Evolutionary conservation across 2,113 vertebrate species (phyloP).

Genomic region (Paramormyrops kingsleyae): DNA sequence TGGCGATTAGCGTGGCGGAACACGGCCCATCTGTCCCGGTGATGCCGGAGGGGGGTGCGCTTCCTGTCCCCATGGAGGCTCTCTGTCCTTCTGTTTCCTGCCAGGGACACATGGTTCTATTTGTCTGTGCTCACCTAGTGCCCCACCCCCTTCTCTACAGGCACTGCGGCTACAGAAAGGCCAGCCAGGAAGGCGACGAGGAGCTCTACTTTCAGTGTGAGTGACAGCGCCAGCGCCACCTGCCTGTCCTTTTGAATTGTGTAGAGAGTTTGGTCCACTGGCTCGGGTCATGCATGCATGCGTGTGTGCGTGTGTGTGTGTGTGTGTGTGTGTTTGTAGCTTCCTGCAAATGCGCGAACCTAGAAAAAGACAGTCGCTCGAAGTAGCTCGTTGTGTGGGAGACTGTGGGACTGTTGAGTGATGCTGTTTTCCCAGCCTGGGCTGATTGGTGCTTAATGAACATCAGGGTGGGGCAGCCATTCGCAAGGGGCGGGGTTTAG

Average conservation of each 20-base stretch:
- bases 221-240: conserved; percentile 36
- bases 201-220: conserved; percentile 88
- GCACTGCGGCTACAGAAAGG: conserved; percentile 84
- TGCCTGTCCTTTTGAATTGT: background rate
- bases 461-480: background rate
- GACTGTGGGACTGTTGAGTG: background rate
- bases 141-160: conserved; percentile 45
- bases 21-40: background rate
- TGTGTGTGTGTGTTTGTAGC: background rate
- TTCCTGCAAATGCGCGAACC: background rate
- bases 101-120: background rate
- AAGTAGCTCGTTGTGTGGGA: background rate
- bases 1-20: background rate
- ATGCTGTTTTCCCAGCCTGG: background rate
- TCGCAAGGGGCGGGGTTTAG: background rate
- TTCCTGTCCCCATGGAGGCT: background rate
- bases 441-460: background rate
- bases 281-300: background rate
- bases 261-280: background rate
- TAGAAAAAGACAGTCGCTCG: background rate
- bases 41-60: background rate
- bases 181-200: conserved; percentile 82
- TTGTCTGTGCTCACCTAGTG: conserved; percentile 5
- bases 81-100: background rate
- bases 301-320: background rate